Evolutionary conservation across 2,797 vertebrate genomes (phyloP).

Genomic region (Coracias cyanogaster): DNA sequence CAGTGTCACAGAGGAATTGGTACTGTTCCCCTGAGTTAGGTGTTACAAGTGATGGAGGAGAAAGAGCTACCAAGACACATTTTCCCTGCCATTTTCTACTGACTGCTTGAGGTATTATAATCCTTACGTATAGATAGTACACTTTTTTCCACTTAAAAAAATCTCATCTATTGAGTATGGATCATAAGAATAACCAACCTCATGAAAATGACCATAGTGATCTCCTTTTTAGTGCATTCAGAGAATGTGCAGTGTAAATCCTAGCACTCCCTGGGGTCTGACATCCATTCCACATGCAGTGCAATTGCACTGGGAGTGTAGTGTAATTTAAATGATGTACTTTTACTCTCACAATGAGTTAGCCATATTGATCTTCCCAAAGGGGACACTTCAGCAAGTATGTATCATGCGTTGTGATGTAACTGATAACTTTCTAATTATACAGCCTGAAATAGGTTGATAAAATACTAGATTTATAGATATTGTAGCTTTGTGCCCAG

Average conservation of each 20-base stretch:
- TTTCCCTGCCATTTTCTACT: background rate
- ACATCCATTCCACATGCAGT: background rate
- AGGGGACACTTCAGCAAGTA: background rate
- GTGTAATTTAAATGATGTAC: background rate
- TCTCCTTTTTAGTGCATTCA: background rate
- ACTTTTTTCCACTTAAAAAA: background rate
- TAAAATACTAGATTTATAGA: slow-evolving; percentile 43
- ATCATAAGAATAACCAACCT: background rate
- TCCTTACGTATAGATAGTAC: background rate
- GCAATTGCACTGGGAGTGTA: background rate
- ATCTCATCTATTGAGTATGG: background rate
- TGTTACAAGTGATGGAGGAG: background rate
- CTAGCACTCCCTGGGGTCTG: background rate
- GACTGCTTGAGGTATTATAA: background rate
- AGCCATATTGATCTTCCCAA: background rate
- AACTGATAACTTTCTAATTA: slow-evolving; percentile 49
- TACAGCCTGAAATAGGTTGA: slow-evolving; percentile 9
- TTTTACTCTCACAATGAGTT: background rate
- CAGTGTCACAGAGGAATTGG: background rate
- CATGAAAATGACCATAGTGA: background rate
- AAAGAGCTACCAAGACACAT: background rate
- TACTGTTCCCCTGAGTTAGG: background rate
- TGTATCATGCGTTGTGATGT: background rate
- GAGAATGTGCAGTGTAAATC: background rate
- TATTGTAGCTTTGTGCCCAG: slow-evolving; percentile 15